Evolutionary conservation across 2,888 invertebrate species (phyloP).

Genomic region (Frankliniella fusca): DNA sequence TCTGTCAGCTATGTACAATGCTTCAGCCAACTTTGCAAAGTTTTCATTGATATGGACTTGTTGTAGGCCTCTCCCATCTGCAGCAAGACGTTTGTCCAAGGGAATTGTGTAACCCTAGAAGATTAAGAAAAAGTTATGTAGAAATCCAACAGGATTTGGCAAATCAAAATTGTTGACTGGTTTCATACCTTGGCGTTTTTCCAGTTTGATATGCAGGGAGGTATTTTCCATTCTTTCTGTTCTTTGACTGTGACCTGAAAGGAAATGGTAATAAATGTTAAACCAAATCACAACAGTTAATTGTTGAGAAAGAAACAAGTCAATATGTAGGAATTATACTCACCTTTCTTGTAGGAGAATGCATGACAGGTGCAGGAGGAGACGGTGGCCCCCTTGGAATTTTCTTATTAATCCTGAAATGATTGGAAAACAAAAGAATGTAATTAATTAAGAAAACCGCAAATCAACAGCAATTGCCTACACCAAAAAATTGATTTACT

Average conservation of each 20-base stretch:
- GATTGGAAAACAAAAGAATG: background rate
- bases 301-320: constrained; percentile 21
- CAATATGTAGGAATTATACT: constrained; percentile 29
- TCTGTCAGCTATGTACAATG: constrained; percentile 93
- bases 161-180: constrained; percentile 11
- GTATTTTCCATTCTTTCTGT: constrained; percentile 98
- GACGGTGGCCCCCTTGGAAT: constrained; percentile 98
- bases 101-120: constrained; percentile 88
- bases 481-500: constrained; percentile 46
- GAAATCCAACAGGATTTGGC: constrained; percentile 9
- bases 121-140: constrained; percentile 28
- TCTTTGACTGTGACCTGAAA: constrained; percentile 85
- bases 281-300: background rate
- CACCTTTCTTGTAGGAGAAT: constrained; percentile 92
- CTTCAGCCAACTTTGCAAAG: constrained; percentile 96
- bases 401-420: constrained; percentile 87
- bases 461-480: background rate
- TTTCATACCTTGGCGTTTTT: constrained; percentile 86
- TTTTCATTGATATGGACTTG: constrained; percentile 98
- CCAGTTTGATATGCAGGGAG: constrained; percentile 99
- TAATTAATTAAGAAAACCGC: background rate
- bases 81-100: constrained; percentile 93
- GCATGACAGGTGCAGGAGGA: constrained; percentile 97
- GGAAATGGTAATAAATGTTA: constrained; percentile 30
- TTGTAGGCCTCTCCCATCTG: constrained; percentile 95